These are phyloP conservation scores for Rhombomys opimus DNA, from an alignment of 2,113 vertebrate species.

Conservation along the genomic window DNA sequence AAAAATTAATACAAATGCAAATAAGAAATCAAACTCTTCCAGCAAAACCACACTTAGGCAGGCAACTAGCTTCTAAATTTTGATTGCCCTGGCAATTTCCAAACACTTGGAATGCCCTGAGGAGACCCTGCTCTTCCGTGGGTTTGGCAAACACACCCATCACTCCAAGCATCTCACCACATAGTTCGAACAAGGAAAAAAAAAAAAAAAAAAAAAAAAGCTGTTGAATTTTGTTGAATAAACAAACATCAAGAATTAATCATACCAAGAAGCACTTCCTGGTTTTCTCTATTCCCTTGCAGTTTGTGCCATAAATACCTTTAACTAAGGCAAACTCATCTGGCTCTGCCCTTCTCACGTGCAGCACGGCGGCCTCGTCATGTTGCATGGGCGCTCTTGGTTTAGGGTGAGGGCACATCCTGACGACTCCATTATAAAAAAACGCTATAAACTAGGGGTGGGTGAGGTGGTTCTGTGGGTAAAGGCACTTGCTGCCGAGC, in stretches of 20 bases:
- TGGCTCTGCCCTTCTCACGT: not conserved
- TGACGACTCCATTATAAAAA: not conserved
- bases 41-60: not conserved
- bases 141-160: not conserved
- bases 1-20: slow-evolving; percentile 40
- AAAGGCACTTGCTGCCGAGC: not conserved
- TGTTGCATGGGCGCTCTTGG: not conserved
- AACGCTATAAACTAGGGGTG: not conserved
- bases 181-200: not conserved
- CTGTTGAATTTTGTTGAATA: slow-evolving; percentile 33
- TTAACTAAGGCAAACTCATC: not conserved
- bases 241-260: not conserved
- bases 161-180: not conserved
- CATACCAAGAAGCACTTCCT: not conserved
- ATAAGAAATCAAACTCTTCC: not conserved
- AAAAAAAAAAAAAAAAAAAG: not conserved
- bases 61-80: not conserved
- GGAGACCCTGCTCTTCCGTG: not conserved
- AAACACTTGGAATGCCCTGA: not conserved
- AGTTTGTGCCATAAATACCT: too few species aligned
- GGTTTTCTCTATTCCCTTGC: not conserved
- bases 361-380: not conserved
- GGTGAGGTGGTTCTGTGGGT: not conserved
- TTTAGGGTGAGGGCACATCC: not conserved
- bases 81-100: not conserved